These are phyloP conservation scores for Lordiphosa fenestrarum DNA, from an alignment of 2,888 invertebrate genomes.

Conservation along the genomic window DNA sequence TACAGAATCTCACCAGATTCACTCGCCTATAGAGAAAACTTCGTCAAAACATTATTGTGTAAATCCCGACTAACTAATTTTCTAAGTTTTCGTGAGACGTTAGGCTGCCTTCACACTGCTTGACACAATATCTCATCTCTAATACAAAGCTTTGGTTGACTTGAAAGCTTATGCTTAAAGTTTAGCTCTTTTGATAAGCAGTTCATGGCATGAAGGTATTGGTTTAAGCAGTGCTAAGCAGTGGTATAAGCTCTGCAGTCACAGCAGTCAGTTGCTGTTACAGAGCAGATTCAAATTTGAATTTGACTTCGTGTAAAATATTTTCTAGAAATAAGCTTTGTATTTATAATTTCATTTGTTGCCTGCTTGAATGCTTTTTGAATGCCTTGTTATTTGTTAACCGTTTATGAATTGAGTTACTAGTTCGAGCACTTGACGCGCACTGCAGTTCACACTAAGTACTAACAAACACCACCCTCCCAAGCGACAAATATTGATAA, in stretches of 20 bases:
- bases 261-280: slow-evolving; percentile 16
- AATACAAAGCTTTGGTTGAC: too few species aligned
- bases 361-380: slow-evolving; percentile 39
- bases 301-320: slow-evolving; percentile 3
- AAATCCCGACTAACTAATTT: too few species aligned
- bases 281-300: not conserved
- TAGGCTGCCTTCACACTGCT: too few species aligned
- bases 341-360: slow-evolving; percentile 6
- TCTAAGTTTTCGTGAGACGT: too few species aligned
- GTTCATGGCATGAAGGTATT: not conserved
- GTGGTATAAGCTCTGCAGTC: slow-evolving; percentile 18
- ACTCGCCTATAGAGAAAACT: too few species aligned
- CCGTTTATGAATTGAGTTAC: slow-evolving; percentile 27
- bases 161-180: not conserved
- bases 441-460: slow-evolving; percentile 77
- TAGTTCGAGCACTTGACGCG: slow-evolving; percentile 70
- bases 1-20: too few species aligned
- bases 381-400: too few species aligned
- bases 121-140: too few species aligned
- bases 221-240: not conserved
- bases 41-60: too few species aligned
- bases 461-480: slow-evolving; percentile 78
- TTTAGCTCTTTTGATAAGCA: not conserved
- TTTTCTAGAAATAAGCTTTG: too few species aligned
- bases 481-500: slow-evolving; percentile 48